Conservation (phyloP, 2,888 invertebrate species). For the Griposia aprilina region DNA sequence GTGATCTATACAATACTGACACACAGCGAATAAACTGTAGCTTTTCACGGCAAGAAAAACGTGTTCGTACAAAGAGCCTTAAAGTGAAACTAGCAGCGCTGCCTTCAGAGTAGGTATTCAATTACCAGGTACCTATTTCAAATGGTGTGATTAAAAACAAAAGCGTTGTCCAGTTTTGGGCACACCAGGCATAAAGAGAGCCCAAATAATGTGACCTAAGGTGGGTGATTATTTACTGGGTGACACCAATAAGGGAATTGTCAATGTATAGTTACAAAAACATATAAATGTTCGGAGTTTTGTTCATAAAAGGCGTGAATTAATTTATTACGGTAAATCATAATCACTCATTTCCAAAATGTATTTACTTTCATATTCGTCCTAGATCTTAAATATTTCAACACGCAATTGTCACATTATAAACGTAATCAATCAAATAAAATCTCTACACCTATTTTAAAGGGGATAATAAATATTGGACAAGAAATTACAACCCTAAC, state of each 20-base stretch:
- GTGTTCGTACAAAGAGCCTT: too few species aligned
- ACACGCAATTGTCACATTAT: conserved; percentile 83
- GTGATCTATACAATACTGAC: too few species aligned
- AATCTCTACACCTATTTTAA: conserved; percentile 69
- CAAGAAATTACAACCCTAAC: conserved; percentile 61
- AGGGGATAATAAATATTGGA: conserved; percentile 40
- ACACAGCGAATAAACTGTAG: too few species aligned
- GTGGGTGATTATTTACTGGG: neutral
- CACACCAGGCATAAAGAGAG: neutral
- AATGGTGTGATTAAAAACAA: neutral
- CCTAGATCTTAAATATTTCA: conserved; percentile 38
- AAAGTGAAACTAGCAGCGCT: neutral
- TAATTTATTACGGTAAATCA: conserved; percentile 6
- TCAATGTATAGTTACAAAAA: neutral
- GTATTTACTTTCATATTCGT: conserved; percentile 28
- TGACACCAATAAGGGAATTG: neutral
- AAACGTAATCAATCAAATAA: conserved; percentile 80
- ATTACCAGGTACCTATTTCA: neutral
- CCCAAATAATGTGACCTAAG: neutral
- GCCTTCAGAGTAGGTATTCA: neutral
- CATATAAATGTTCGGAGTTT: neutral
- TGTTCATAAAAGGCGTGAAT: conserved; percentile 20
- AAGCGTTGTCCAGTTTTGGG: neutral
- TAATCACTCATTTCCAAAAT: conserved; percentile 10
- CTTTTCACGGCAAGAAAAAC: too few species aligned